Evolutionary conservation across 2,888 invertebrate species (phyloP).

Genomic region (Pterostichus madidus): DNA sequence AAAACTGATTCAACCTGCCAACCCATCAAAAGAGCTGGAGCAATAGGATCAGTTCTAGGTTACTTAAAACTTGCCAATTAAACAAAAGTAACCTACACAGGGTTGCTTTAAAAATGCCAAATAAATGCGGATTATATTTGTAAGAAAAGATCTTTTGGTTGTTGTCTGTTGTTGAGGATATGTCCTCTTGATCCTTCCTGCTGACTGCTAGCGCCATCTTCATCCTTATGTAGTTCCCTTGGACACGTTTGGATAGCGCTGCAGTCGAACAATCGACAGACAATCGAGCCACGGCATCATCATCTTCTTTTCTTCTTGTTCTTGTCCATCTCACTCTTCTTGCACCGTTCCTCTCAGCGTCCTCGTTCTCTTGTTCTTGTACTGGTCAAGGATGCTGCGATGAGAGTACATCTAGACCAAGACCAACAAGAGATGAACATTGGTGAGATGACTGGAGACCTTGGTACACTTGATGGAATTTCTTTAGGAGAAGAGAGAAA

Average conservation of each 20-base stretch:
- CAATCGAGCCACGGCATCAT: conserved; percentile 13
- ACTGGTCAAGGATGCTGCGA: conserved; percentile 37
- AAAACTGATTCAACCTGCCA: too few relatives aligned
- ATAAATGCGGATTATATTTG: too few relatives aligned
- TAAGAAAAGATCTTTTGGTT: too few relatives aligned
- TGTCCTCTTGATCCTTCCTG: background rate
- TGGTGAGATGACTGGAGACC: background rate
- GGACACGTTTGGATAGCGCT: conserved; percentile 40
- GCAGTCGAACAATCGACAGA: conserved; percentile 30
- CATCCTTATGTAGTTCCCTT: conserved; percentile 10
- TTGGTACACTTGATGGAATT: conserved; percentile 1
- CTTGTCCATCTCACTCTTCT: conserved; percentile 28
- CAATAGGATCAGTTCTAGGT: too few relatives aligned
- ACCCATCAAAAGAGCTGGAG: too few relatives aligned
- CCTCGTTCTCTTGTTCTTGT: conserved; percentile 38
- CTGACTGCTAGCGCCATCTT: conserved; percentile 18
- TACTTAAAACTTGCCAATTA: too few relatives aligned
- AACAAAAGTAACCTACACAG: too few relatives aligned
- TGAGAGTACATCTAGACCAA: conserved; percentile 29
- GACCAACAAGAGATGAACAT: background rate
- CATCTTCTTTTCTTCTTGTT: too few relatives aligned
- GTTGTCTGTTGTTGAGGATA: too few relatives aligned
- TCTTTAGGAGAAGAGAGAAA: background rate
- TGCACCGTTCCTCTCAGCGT: background rate
- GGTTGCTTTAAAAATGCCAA: too few relatives aligned